Evolutionary conservation across 2,888 invertebrate genomes (phyloP).

Genomic region (Allolobophora icterica): DNA sequence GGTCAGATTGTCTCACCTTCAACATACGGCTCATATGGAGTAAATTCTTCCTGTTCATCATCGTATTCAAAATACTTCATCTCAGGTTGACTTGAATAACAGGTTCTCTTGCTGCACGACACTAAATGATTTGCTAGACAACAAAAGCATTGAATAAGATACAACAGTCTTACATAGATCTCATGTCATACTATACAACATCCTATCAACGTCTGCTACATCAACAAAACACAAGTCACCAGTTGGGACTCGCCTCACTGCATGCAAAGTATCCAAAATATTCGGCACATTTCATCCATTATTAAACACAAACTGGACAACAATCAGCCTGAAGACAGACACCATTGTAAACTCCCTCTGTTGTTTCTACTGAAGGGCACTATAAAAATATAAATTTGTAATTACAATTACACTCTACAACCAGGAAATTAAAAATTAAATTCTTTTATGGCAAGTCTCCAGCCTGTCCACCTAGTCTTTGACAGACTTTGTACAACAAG

Average conservation of each 20-base stretch:
- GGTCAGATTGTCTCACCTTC: slow-evolving; percentile 39
- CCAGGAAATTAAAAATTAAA: too few relatives aligned
- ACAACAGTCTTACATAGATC: neutral
- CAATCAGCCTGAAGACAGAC: too few relatives aligned
- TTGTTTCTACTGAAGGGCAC: too few relatives aligned
- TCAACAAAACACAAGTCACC: neutral
- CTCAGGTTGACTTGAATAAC: slow-evolving; percentile 52
- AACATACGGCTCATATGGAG: slow-evolving; percentile 44
- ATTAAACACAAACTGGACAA: too few relatives aligned
- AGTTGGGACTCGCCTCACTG: neutral
- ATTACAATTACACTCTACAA: too few relatives aligned
- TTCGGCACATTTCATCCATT: too few relatives aligned
- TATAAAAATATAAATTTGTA: too few relatives aligned
- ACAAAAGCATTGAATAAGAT: neutral
- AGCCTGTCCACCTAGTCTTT: too few relatives aligned
- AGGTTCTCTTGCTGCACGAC: slow-evolving; percentile 58
- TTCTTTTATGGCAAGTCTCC: too few relatives aligned
- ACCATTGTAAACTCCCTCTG: too few relatives aligned
- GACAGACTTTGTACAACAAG: too few relatives aligned
- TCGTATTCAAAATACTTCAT: slow-evolving; percentile 38
- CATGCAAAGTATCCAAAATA: too few relatives aligned
- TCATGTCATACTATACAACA: neutral
- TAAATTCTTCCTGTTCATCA: slow-evolving; percentile 46
- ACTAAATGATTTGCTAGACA: slow-evolving; percentile 60
- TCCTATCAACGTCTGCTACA: neutral